Base-by-base conservation (phyloP, 2,797 vertebrate genomes). In the Etheostoma perlongum region DNA sequence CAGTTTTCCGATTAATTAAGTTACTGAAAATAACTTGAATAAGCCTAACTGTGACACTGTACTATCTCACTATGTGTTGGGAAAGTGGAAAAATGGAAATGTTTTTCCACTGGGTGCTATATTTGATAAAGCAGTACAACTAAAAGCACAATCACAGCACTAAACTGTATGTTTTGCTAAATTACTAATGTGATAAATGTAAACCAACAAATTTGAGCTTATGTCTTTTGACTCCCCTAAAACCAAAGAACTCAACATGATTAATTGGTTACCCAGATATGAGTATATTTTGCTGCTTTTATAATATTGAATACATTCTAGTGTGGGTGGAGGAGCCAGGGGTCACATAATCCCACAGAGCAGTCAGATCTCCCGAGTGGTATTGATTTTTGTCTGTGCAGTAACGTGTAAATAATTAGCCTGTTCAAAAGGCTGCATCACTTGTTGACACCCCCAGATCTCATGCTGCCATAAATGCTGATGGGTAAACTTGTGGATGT, bases 351-450 rank as follows among this genome's bases (percentile, higher is more conserved):
- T 65, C 53, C 9, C 1, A 70, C 1, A 52, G 27, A 52, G 5
- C 78, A 64, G 40, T 27, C 42, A 67, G 54, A 55, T 36, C 40
- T 69, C 57, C 36, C 0, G 1, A 52, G 59, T 27, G 60, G 63
- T 87, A 90, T 91, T 21, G 90, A 91, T 65, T 30, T 25, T 61
- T 68, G 57, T 82, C 12, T 33, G 74, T 86, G 82, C 74, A 30
- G 73, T 87, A 36, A 2, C 48, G 78, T 63, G 60, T 71, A 59
- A 86, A 66, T 74, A 60, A 76, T 73, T 9, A 21, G 40, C 55
- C 47, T 23, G 1, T 12, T 25, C 54, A 21, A 72, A 74, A 76
- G 18, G 33, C 48, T 21, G 47, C 40, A 5, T 46, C 3, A 36
- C 33, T n/a, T 42, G 36, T 60, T 25, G 21, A 46, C 21, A 6